Percentiles rank a stretch among this genome's conserved stretches.
Evolutionary conservation across 2,888 invertebrate species (phyloP).

Genomic region (Icerya purchasi): DNA sequence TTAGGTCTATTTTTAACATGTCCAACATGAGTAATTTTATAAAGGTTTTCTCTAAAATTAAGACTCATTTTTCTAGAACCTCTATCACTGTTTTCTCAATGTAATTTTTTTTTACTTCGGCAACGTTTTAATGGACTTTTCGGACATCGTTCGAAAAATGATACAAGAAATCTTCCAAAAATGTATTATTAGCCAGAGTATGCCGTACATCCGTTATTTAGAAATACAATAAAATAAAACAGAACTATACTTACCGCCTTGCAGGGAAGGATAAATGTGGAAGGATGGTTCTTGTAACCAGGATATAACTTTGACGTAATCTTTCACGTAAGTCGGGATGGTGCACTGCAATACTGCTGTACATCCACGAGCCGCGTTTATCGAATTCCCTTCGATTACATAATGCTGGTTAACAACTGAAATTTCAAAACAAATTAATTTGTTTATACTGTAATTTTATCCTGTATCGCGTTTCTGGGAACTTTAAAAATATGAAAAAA

Average conservation of each 20-base stretch:
- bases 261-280: slow-evolving; percentile 48
- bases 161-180: too few relatives aligned
- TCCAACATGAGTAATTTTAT: too few relatives aligned
- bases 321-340: slow-evolving; percentile 49
- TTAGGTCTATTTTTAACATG: too few relatives aligned
- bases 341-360: slow-evolving; percentile 49
- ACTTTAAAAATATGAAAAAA: too few relatives aligned
- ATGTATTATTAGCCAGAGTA: too few relatives aligned
- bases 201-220: not conserved
- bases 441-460: not conserved
- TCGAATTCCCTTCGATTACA: slow-evolving; percentile 47
- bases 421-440: slow-evolving; percentile 19
- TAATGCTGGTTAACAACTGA: slow-evolving; percentile 51
- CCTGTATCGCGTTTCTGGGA: too few relatives aligned
- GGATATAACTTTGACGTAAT: slow-evolving; percentile 48
- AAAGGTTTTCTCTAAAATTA: too few relatives aligned
- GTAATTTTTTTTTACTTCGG: too few relatives aligned
- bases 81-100: too few relatives aligned
- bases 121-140: too few relatives aligned
- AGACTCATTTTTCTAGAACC: too few relatives aligned
- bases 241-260: slow-evolving; percentile 39
- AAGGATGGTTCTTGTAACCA: slow-evolving; percentile 54
- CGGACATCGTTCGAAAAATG: too few relatives aligned
- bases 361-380: slow-evolving; percentile 45
- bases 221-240: not conserved